These are phyloP conservation scores for Sebastes variabilis DNA, from an alignment of 2,797 vertebrate genomes.

Conservation along the genomic window DNA sequence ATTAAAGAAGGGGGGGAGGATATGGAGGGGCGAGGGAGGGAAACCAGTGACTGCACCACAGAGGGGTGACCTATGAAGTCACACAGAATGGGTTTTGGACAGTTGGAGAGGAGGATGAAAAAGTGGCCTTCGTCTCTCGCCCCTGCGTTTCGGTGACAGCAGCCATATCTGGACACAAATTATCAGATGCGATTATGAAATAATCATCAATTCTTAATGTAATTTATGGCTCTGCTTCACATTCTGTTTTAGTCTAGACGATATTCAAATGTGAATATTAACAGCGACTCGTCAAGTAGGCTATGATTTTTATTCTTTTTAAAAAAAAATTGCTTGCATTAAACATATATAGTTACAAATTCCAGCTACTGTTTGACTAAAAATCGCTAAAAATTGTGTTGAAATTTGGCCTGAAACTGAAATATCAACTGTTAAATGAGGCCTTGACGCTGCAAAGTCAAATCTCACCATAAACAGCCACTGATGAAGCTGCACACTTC, in stretches of 20 bases:
- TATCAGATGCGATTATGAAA: slow-evolving; percentile 65
- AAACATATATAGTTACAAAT: not conserved
- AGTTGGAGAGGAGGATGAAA: slow-evolving; percentile 71
- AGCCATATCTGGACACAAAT: slow-evolving; percentile 61
- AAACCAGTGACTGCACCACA: slow-evolving; percentile 66
- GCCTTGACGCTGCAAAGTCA: slow-evolving; percentile 2
- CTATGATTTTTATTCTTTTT: not conserved
- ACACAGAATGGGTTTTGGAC: slow-evolving; percentile 69
- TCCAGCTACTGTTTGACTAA: not conserved
- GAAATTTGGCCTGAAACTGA: not conserved
- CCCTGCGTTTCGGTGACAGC: slow-evolving; percentile 58
- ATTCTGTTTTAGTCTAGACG: slow-evolving; percentile 45
- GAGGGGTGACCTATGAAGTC: slow-evolving; percentile 77
- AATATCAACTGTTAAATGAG: slow-evolving; percentile 1
- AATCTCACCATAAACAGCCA: not conserved
- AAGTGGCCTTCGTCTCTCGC: slow-evolving; percentile 58
- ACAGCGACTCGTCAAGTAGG: not conserved
- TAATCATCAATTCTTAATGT: slow-evolving; percentile 50
- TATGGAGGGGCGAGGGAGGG: not conserved
- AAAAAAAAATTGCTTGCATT: not conserved
- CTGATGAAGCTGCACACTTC: slow-evolving; percentile 12
- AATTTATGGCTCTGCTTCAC: slow-evolving; percentile 63
- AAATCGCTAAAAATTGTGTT: not conserved
- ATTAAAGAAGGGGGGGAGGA: slow-evolving; percentile 50
- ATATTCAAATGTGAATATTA: slow-evolving; percentile 54